Percentiles rank a stretch among this genome's conserved stretches.
Conservation (phyloP, 2,888 invertebrate species). For the Entomobrya proxima region DNA sequence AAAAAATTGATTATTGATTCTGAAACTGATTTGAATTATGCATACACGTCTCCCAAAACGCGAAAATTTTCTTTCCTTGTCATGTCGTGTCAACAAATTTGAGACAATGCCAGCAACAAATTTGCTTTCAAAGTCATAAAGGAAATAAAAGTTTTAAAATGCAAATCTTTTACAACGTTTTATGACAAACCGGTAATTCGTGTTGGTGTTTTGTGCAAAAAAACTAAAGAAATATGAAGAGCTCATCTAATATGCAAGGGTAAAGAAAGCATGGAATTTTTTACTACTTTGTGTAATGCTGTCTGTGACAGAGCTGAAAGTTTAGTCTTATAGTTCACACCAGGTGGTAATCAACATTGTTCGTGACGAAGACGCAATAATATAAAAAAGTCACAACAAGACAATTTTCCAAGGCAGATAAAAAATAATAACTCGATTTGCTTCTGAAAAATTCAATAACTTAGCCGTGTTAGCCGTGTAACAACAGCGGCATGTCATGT, state of each 20-base stretch:
- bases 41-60: neutral
- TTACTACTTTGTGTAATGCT: neutral
- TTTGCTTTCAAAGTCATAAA: slow-evolving; percentile 44
- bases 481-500: neutral
- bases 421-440: slow-evolving; percentile 19
- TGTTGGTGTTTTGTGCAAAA: neutral
- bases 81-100: slow-evolving; percentile 51
- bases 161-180: slow-evolving; percentile 44
- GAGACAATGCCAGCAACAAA: neutral
- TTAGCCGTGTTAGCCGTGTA: neutral
- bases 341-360: slow-evolving; percentile 60
- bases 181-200: slow-evolving; percentile 51
- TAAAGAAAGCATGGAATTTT: neutral
- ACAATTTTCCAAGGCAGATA: slow-evolving; percentile 9
- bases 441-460: slow-evolving; percentile 12
- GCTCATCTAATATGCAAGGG: neutral
- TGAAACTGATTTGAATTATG: neutral
- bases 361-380: slow-evolving; percentile 35
- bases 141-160: slow-evolving; percentile 12
- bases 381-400: slow-evolving; percentile 28
- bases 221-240: neutral
- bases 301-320: slow-evolving; percentile 19
- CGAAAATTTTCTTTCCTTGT: no score
- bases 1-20: slow-evolving; percentile 36
- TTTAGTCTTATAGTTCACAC: slow-evolving; percentile 45